A percentile compares a stretch with the other conserved stretches of the same genome.
These are phyloP conservation scores for Boloria selene DNA, from an alignment of 2,888 invertebrate species.

Conservation along the genomic window DNA sequence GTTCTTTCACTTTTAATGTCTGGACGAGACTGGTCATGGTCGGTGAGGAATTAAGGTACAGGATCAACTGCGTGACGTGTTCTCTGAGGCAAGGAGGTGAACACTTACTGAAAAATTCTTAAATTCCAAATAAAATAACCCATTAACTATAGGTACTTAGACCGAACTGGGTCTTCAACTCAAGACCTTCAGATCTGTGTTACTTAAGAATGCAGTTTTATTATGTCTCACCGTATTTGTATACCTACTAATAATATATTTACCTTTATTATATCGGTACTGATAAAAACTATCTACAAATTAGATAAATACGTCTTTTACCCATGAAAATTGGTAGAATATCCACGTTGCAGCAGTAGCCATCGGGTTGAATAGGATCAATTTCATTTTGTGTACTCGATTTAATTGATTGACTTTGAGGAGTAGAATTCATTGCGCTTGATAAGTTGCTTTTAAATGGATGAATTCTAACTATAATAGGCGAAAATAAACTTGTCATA, in stretches of 20 bases:
- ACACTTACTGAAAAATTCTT: no score
- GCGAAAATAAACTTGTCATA: not conserved
- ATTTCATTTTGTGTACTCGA: constrained; percentile 5
- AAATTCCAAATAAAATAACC: no score
- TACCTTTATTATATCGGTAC: no score
- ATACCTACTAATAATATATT: no score
- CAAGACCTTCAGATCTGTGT: no score
- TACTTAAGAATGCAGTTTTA: not conserved
- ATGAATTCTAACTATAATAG: constrained; percentile 55
- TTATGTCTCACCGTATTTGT: not conserved
- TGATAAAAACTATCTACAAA: not conserved
- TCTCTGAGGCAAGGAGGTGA: no score
- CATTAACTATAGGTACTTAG: no score
- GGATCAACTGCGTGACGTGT: no score
- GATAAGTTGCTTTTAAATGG: constrained; percentile 43
- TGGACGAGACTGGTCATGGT: no score
- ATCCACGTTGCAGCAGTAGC: constrained; percentile 66
- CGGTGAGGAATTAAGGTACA: no score
- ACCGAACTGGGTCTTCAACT: no score
- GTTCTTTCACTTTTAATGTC: no score
- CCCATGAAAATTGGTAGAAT: constrained; percentile 59
- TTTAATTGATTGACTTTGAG: constrained; percentile 21
- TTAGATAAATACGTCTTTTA: constrained; percentile 35
- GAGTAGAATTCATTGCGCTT: constrained; percentile 5
- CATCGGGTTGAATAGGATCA: not conserved